phyloP scores from a whole-genome alignment of 53 echinoderm and acorn worm genomes.

The Temnopleurus reevesii region DNA sequence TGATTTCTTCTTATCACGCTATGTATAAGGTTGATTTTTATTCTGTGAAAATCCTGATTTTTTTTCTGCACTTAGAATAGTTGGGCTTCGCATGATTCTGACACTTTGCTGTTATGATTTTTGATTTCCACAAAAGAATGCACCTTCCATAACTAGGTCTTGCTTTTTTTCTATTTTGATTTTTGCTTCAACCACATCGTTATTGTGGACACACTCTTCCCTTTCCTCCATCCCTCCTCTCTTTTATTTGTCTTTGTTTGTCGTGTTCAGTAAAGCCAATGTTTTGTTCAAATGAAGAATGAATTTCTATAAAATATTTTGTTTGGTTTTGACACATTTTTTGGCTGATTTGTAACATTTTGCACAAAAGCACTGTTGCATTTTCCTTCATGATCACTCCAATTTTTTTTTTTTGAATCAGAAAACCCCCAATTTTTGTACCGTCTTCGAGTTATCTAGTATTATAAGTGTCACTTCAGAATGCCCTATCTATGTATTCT shows the following conservation, averaged over 20 bases:
- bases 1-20: too few species aligned
- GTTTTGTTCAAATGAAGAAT: not conserved
- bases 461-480: not conserved
- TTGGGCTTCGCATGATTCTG: not conserved
- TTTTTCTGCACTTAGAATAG: not conserved
- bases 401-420: not conserved
- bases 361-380: not conserved
- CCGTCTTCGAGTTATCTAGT: not conserved
- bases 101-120: constrained; percentile 20
- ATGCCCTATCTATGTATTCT: too few species aligned
- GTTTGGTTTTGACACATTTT: not conserved
- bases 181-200: not conserved
- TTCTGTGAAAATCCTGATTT: too few species aligned
- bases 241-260: not conserved
- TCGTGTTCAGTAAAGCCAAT: not conserved
- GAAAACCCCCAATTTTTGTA: not conserved
- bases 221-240: not conserved
- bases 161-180: not conserved
- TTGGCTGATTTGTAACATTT: constrained; percentile 3
- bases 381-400: not conserved
- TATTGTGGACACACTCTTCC: not conserved
- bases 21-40: not conserved
- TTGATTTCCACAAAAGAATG: not conserved
- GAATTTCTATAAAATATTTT: not conserved
- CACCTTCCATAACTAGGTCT: not conserved